phyloP scores from a whole-genome alignment of 2,797 vertebrate species.

The Schizothorax lantsangensis region DNA sequence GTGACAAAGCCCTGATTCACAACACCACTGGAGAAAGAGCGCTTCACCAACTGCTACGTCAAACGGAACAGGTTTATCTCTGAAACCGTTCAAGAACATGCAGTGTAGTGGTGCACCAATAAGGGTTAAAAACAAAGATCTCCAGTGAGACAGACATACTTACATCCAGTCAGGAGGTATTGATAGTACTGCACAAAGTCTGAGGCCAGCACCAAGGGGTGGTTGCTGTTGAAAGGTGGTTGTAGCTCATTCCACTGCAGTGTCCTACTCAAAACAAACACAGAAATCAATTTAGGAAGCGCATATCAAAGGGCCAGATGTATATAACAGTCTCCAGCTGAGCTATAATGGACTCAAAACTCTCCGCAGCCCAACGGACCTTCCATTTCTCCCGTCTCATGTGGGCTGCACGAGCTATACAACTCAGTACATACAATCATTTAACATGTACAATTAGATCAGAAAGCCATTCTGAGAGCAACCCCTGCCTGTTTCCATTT shows the following conservation, averaged over 20 bases:
- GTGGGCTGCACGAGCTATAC: conserved; percentile 38
- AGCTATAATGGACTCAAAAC: conserved; percentile 57
- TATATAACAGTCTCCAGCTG: conserved; percentile 58
- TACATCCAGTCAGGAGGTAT: conserved; percentile 90
- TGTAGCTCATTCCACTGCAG: conserved; percentile 98
- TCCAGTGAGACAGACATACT: conserved; percentile 72
- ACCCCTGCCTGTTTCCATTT: conserved; percentile 44
- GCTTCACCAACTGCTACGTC: not conserved
- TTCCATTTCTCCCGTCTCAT: conserved; percentile 44
- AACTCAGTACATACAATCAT: conserved; percentile 37
- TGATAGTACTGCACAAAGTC: conserved; percentile 96
- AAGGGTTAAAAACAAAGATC: conserved; percentile 65
- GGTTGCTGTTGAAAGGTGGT: conserved; percentile 94
- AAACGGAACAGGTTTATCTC: not conserved
- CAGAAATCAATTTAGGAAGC: conserved; percentile 59
- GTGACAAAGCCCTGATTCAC: conserved; percentile 54
- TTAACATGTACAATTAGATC: conserved; percentile 49
- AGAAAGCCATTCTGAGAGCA: conserved; percentile 51
- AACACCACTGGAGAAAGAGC: conserved; percentile 37
- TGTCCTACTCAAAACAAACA: conserved; percentile 82
- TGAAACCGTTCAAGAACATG: not conserved
- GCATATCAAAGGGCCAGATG: conserved; percentile 52
- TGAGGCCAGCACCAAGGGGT: conserved; percentile 91
- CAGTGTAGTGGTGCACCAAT: conserved; percentile 61
- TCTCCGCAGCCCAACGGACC: conserved; percentile 36